Evolutionary conservation across 2,113 vertebrate genomes (phyloP).

Genomic region (Lamprologus lemairii): DNA sequence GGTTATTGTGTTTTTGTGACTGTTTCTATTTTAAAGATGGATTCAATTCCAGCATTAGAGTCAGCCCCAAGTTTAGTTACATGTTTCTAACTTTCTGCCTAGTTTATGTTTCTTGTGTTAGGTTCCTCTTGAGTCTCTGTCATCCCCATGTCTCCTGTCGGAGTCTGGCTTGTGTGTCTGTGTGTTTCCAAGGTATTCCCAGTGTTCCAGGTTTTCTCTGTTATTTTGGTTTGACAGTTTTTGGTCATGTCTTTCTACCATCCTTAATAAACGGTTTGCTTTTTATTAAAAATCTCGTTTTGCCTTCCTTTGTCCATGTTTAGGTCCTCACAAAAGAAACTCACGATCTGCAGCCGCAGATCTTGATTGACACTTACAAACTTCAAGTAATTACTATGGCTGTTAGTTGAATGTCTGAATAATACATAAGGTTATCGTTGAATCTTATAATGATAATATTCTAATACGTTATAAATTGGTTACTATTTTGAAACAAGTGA

Average conservation of each 20-base stretch:
- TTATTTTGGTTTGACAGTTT: neutral
- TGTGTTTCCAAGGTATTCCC: rapidly evolving
- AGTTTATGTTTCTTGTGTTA: neutral
- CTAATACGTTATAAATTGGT: rapidly evolving
- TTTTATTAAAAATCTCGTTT: neutral
- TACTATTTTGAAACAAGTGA: neutral
- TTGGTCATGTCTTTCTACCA: neutral
- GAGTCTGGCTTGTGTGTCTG: neutral
- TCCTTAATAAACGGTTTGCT: neutral
- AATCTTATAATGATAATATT: neutral
- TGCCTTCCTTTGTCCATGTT: neutral
- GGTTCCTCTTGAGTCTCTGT: neutral
- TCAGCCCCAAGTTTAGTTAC: neutral
- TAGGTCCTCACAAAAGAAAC: neutral
- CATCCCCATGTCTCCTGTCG: rapidly evolving
- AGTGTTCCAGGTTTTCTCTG: neutral
- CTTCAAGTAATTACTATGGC: neutral
- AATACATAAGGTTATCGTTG: rapidly evolving
- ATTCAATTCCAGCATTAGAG: neutral
- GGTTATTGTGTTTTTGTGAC: neutral
- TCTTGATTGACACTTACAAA: neutral
- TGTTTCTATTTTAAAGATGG: neutral
- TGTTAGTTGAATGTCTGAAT: neutral
- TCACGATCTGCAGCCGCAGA: neutral
- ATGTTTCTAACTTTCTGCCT: neutral